phyloP scores from a whole-genome alignment of 2,797 vertebrate species.

The Malacoctenus gilli region DNA sequence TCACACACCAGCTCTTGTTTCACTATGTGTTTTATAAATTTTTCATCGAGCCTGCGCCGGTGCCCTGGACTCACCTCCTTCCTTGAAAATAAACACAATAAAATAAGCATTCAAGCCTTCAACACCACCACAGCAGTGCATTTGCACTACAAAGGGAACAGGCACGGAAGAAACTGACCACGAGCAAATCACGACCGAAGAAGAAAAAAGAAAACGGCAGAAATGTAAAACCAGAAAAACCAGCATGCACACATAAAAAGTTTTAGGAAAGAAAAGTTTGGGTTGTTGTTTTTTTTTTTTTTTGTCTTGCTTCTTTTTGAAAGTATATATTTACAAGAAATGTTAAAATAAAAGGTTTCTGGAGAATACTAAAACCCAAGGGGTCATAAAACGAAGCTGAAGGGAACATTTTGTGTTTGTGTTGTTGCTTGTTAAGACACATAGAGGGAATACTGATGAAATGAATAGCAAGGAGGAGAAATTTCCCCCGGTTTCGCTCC shows the following conservation, averaged over 20 bases:
- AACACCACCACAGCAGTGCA: slow-evolving; percentile 10
- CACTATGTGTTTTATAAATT: slow-evolving; percentile 44
- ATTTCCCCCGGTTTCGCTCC: slow-evolving; percentile 2
- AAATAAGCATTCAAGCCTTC: slow-evolving; percentile 22
- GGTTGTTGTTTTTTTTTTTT: too few relatives aligned
- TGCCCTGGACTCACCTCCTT: slow-evolving; percentile 28
- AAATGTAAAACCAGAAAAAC: neutral
- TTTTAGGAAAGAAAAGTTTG: neutral
- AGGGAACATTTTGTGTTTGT: slow-evolving; percentile 41
- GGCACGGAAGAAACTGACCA: slow-evolving; percentile 16
- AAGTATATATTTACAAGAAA: slow-evolving; percentile 9
- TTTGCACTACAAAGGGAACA: slow-evolving; percentile 34
- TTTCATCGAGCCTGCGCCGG: slow-evolving; percentile 34
- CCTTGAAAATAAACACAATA: slow-evolving; percentile 33
- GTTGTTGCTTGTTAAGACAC: slow-evolving; percentile 18
- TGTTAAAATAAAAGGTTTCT: slow-evolving; percentile 13
- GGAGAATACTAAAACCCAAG: slow-evolving; percentile 16
- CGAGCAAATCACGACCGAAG: slow-evolving; percentile 1
- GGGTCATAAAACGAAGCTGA: slow-evolving; percentile 13
- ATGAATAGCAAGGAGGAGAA: slow-evolving; percentile 44
- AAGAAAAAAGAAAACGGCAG: neutral
- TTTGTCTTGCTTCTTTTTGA: neutral
- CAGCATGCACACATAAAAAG: neutral
- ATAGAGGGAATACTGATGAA: slow-evolving; percentile 49
- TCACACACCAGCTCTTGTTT: slow-evolving; percentile 44